Evolutionary conservation across 1,140 invertebrate species (phyloP).

Genomic region (Bursaphelenchus mucronatus): DNA sequence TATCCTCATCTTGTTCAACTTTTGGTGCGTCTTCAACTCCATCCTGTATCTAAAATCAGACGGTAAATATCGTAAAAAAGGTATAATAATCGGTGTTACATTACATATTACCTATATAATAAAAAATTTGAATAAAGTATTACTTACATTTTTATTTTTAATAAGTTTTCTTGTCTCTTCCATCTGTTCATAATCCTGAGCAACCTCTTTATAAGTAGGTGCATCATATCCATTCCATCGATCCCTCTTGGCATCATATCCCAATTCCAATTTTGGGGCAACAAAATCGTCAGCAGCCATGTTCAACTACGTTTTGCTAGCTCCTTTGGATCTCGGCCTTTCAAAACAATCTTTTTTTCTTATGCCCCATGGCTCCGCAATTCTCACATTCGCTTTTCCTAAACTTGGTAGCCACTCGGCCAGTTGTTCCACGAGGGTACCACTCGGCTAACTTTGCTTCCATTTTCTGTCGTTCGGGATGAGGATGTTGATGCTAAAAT

Average conservation of each 20-base stretch:
- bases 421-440: slow-evolving; percentile 68
- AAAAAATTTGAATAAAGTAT: background rate
- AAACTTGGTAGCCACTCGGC: slow-evolving; percentile 71
- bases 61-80: slow-evolving; percentile 16
- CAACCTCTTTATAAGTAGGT: slow-evolving; percentile 74
- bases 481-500: slow-evolving; percentile 81
- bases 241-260: slow-evolving; percentile 75
- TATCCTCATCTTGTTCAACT: slow-evolving; percentile 63
- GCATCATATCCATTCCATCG: slow-evolving; percentile 96
- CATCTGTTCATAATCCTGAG: slow-evolving; percentile 82
- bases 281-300: slow-evolving; percentile 80
- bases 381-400: slow-evolving; percentile 96
- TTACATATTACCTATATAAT: background rate
- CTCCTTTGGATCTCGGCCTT: slow-evolving; percentile 81
- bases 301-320: slow-evolving; percentile 74
- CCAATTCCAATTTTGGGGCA: slow-evolving; percentile 69
- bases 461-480: slow-evolving; percentile 74
- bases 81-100: background rate
- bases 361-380: slow-evolving; percentile 93
- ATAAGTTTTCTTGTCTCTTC: slow-evolving; percentile 68
- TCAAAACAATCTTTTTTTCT: slow-evolving; percentile 95
- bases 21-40: slow-evolving; percentile 53
- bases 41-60: slow-evolving; percentile 46
- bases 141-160: slow-evolving; percentile 42
- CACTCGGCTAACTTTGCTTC: slow-evolving; percentile 73